These are phyloP conservation scores for Monochamus alternatus DNA, from an alignment of 2,888 invertebrate genomes.

Conservation along the genomic window DNA sequence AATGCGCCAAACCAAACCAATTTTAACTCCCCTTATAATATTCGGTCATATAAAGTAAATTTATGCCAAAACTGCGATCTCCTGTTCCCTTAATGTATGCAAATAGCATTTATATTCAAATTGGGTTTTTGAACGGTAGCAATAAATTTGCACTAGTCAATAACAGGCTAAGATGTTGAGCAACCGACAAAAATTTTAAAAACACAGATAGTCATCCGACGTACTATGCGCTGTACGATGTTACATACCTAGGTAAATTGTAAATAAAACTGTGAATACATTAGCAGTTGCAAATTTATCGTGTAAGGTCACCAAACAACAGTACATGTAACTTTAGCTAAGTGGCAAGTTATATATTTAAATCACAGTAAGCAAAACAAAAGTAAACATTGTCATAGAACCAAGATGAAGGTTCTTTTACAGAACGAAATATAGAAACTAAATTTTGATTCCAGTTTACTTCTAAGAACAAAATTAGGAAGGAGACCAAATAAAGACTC, in stretches of 20 bases:
- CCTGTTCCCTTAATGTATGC: neutral
- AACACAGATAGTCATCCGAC: neutral
- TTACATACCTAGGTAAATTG: neutral
- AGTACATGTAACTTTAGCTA: neutral
- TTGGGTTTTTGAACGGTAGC: neutral
- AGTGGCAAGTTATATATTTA: too few relatives aligned
- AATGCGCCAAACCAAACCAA: too few relatives aligned
- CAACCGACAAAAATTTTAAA: neutral
- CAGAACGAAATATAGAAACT: too few relatives aligned
- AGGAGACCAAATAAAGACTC: too few relatives aligned
- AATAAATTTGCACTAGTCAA: neutral
- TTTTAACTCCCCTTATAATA: too few relatives aligned
- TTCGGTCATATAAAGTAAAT: neutral
- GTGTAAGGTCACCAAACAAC: neutral
- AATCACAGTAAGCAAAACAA: too few relatives aligned
- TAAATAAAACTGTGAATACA: neutral
- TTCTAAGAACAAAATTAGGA: too few relatives aligned
- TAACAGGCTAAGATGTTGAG: neutral
- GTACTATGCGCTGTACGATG: neutral
- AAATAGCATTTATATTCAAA: neutral
- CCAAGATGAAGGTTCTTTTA: too few relatives aligned
- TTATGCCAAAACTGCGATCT: neutral
- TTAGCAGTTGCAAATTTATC: neutral
- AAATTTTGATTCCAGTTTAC: too few relatives aligned
- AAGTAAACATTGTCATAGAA: too few relatives aligned